Percentiles rank a stretch among this genome's conserved stretches.
These are phyloP conservation scores for Agelaius tricolor DNA, from an alignment of 2,113 vertebrate genomes.

Conservation along the genomic window DNA sequence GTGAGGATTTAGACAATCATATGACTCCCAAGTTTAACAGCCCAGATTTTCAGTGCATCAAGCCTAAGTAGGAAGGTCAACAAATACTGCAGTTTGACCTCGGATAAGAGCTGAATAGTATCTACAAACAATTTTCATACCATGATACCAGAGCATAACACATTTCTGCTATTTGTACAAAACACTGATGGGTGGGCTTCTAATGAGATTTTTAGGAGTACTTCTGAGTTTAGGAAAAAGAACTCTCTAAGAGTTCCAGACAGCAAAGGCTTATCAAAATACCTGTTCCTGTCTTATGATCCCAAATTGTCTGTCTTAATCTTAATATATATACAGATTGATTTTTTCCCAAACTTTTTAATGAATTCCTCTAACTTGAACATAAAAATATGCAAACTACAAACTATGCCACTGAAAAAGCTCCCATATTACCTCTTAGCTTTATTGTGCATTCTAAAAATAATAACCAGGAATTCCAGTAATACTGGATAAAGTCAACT, in stretches of 20 bases:
- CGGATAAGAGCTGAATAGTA: background rate
- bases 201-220: background rate
- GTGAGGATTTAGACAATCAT: conserved; percentile 52
- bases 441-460: background rate
- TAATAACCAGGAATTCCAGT: background rate
- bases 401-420: background rate
- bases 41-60: conserved; percentile 44
- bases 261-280: background rate
- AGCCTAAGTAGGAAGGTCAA: conserved; percentile 13
- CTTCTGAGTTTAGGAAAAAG: background rate
- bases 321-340: background rate
- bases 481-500: background rate
- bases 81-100: conserved; percentile 34
- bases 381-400: background rate
- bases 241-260: background rate
- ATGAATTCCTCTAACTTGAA: background rate
- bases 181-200: background rate
- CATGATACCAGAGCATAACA: background rate
- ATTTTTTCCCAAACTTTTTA: background rate
- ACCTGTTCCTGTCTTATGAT: background rate
- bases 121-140: background rate
- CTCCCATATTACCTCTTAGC: background rate
- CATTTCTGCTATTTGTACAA: background rate
- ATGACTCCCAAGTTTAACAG: conserved; percentile 55
- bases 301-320: background rate